Evolutionary conservation across 2,888 invertebrate genomes (phyloP), one percentile per base, ranked within the genome.

Genomic region (Ecdyonurus torrentis): DNA sequence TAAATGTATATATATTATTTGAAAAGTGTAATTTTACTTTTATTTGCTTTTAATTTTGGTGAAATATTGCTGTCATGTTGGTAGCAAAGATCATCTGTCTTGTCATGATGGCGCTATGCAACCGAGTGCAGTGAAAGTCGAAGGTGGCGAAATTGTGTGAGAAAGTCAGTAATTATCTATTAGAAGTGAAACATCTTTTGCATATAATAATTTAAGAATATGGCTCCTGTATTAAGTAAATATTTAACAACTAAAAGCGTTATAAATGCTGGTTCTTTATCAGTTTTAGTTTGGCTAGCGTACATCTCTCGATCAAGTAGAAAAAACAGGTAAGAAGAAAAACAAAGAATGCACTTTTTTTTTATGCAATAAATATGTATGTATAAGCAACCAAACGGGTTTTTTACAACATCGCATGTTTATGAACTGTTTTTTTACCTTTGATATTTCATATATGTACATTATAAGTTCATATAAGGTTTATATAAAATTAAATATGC

Each of bases 191-290:
- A n/a, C 15, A 37, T 10, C 37, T 15, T 37, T 37, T 37, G 15
- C 15, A 37, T 37, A 10, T 37, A 37, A 37, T 37, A 37, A 5
- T 10, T 55, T 22, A 7, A 55, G n/a, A 55, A 7, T 10, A 55
- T 55, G 55, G 55, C 55, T 22, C 55, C 55, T n/a, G 55, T n/a
- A 10, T 22, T 55, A 22, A 55, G 55, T n/a, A 55, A 55, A 22
- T 55, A 55, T 22, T 22, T 55, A n/a, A 55, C 55, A 7, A 20
- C 55, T 10, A 55, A n/a, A 22, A 55, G 7, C 10, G 55, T 55
- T 22, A 20, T 55, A 55, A 55, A 55, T 55, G 55, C 55, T 20
- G 55, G 55, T 55, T 55, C 55, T 20, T 55, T 55, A 22, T 55
- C 55, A 22, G 55, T 55, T 22, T n/a, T 55, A 5, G 19, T 55